Percentiles rank a stretch among this genome's conserved stretches.
Conservation (phyloP, 2,888 invertebrate genomes). For the Muschampia plurimacula region DNA sequence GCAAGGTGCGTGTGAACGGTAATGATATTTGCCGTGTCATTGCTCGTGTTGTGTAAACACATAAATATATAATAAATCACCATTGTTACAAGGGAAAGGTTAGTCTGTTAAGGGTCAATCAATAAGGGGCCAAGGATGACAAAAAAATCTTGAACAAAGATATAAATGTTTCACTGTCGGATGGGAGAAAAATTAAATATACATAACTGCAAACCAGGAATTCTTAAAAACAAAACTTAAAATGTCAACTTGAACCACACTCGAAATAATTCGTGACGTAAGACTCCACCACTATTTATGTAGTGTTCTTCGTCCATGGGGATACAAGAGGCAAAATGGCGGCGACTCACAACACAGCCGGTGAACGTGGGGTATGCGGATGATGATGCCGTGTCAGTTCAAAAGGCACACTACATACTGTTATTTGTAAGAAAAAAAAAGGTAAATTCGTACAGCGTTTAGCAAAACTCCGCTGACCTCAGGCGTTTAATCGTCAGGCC, state of each 20-base stretch:
- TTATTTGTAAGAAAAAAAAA: conserved; percentile 60
- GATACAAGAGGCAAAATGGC: conserved; percentile 34
- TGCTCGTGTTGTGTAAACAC: conserved; percentile 24
- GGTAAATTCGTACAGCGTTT: conserved; percentile 71
- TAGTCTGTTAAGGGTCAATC: conserved; percentile 11
- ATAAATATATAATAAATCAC: conserved; percentile 22
- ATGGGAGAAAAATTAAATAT: conserved; percentile 25
- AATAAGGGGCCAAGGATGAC: conserved; percentile 10
- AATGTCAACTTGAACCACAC: conserved; percentile 41
- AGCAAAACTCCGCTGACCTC: conserved; percentile 83
- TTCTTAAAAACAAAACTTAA: conserved; percentile 35
- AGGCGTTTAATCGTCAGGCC: conserved; percentile 83
- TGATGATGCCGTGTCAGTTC: conserved; percentile 76
- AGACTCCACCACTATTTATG: conserved; percentile 18
- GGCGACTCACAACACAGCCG: conserved; percentile 44
- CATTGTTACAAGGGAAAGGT: conserved; percentile 10
- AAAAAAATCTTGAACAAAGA: neutral
- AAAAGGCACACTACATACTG: conserved; percentile 80
- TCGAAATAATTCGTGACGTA: conserved; percentile 24
- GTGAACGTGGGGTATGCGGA: conserved; percentile 59
- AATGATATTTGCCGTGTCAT: conserved; percentile 36
- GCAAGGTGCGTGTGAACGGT: conserved; percentile 34
- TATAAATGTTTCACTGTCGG: neutral
- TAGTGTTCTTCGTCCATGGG: conserved; percentile 28
- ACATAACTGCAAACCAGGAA: conserved; percentile 35